Base-by-base conservation (phyloP, 1,140 invertebrate genomes). In the Euschistus heros region DNA sequence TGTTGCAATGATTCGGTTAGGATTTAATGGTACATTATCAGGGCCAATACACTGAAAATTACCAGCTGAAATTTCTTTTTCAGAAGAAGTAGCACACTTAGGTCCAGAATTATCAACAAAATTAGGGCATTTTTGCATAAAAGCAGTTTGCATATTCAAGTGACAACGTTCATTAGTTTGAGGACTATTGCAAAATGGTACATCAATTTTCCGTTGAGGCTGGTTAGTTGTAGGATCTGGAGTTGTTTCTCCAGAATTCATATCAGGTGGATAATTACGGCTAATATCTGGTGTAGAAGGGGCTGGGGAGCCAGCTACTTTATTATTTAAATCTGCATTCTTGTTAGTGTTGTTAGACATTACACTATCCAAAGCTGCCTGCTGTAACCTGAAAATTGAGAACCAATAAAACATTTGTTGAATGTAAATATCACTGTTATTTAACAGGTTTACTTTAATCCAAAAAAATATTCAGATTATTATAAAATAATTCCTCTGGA, bases 21-120 rank as follows among this genome's bases (percentile, higher is more conserved):
- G 88, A 80, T 92, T 89, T 33, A 92, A 76, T 50, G 90, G 89
- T 66, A 91, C 82, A 76, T 91, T 89, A 73, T 92, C 87, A 15
- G 85, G 69, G 7, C 70, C 70, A 52, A 71, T 69, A 50, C 70
- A 68, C 22, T 64, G 68, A 68, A 66, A 71, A 61, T 65, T 69
- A 18, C 63, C 46, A 59, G 62, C 60, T 57, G 50, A 44, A 63
- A 70, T 60, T 60, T 70, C 64, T 63, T 69, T 66, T 70, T 68
- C 67, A 62, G 30, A 61, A 17, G 47, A 20, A 37, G 42, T 59
- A 44, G 17, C 17, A 55, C 62, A 62, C 37, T 68, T 68, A 17
- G 27, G 10, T 37, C 20, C 26, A 2, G 63, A 20, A 33, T 59
- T 54, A 14, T 68, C 67, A 15, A 65, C 42, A 50, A 61, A 73